A percentile compares a stretch with the other conserved stretches of the same genome.
Evolutionary conservation across 2,113 vertebrate genomes (phyloP).

Genomic region (Pachyramphus minor): DNA sequence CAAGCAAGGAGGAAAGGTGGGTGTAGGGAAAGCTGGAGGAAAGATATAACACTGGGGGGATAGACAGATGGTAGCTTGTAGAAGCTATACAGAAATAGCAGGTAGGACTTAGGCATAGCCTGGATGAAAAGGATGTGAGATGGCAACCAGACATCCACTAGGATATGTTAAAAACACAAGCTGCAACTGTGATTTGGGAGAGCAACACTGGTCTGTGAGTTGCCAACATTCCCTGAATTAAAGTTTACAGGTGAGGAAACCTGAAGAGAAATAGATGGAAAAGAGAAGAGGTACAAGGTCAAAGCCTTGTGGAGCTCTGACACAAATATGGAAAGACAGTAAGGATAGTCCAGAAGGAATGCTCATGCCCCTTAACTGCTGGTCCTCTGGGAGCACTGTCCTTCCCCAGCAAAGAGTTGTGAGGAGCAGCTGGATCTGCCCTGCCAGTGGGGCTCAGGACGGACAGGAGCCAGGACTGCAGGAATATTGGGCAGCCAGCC

Average conservation of each 20-base stretch:
- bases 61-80: not conserved
- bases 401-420: not conserved
- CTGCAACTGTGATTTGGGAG: not conserved
- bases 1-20: not conserved
- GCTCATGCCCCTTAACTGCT: fast-evolving
- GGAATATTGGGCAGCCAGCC: not conserved
- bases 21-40: not conserved
- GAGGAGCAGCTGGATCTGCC: not conserved
- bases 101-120: not conserved
- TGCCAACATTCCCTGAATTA: not conserved
- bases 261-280: not conserved
- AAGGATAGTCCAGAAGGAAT: not conserved
- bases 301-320: not conserved
- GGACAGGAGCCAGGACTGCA: not conserved
- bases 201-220: fast-evolving
- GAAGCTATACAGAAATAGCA: not conserved
- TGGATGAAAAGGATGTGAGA: not conserved
- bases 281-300: not conserved
- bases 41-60: not conserved
- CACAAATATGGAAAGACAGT: not conserved
- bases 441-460: fast-evolving
- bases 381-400: not conserved
- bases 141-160: not conserved
- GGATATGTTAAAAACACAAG: not conserved
- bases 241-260: not conserved